A percentile compares a stretch with the other conserved stretches of the same genome.
Conservation (phyloP, 2,113 vertebrate species). For the Rhinopithecus roxellana region DNA sequence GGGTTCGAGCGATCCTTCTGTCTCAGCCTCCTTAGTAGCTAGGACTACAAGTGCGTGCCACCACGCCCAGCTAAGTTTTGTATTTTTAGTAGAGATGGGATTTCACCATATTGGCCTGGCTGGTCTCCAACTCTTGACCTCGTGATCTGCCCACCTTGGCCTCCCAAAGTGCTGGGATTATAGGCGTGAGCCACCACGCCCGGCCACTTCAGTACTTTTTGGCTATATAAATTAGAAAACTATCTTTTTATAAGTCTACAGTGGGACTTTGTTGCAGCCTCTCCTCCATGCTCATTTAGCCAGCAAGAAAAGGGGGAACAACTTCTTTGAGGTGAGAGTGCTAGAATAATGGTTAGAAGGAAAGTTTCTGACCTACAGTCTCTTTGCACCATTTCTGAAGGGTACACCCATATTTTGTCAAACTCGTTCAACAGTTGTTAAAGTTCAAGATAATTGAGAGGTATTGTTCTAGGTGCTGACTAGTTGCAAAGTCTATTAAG, state of each 20-base stretch:
- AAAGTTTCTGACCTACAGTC: background rate
- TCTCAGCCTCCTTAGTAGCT: too few relatives aligned
- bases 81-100: too few relatives aligned
- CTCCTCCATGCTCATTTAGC: background rate
- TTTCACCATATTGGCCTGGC: too few relatives aligned
- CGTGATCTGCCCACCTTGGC: too few relatives aligned
- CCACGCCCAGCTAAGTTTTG: too few relatives aligned
- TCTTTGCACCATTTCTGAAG: background rate
- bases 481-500: background rate
- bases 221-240: background rate
- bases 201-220: background rate
- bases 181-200: too few relatives aligned
- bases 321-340: background rate
- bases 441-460: background rate
- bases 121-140: too few relatives aligned
- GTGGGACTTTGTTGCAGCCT: background rate
- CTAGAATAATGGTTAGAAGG: background rate
- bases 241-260: background rate
- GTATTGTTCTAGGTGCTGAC: background rate
- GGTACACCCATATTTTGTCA: background rate
- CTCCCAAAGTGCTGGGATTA: too few relatives aligned
- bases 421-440: background rate
- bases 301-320: background rate
- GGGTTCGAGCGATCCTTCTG: too few relatives aligned
- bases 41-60: too few relatives aligned